Conservation (phyloP, 1,140 invertebrate species). For the Eumeta japonica region DNA sequence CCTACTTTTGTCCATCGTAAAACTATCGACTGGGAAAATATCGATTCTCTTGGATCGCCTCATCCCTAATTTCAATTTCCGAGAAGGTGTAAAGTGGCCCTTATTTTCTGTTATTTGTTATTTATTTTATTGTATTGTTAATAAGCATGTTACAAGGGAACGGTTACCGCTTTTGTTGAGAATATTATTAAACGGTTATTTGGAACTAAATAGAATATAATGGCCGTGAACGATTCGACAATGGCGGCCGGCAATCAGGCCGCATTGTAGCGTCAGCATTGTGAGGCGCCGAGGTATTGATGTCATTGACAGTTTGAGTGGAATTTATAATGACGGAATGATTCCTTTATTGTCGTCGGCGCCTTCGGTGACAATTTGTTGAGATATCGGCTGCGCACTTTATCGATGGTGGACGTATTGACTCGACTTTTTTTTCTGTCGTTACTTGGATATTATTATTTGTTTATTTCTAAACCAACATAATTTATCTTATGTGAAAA, state of each 20-base stretch:
- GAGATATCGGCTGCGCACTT: too few species aligned
- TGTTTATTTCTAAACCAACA: too few species aligned
- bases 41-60: too few species aligned
- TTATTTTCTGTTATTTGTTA: slow-evolving; percentile 52
- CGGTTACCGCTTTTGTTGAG: slow-evolving; percentile 28
- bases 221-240: slow-evolving; percentile 49
- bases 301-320: slow-evolving; percentile 7
- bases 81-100: slow-evolving; percentile 55
- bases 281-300: slow-evolving; percentile 13
- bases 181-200: slow-evolving; percentile 56
- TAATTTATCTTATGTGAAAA: too few species aligned
- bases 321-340: too few species aligned
- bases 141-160: slow-evolving; percentile 51
- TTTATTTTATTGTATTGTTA: slow-evolving; percentile 59
- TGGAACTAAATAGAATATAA: slow-evolving; percentile 57
- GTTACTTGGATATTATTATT: too few species aligned
- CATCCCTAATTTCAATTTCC: slow-evolving; percentile 48
- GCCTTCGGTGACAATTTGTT: too few species aligned
- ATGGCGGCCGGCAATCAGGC: slow-evolving; percentile 40
- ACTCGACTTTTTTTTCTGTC: too few species aligned
- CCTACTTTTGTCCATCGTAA: slow-evolving; percentile 26
- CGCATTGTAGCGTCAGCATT: too few species aligned
- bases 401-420: too few species aligned
- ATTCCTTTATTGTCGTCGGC: too few species aligned
- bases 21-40: too few species aligned